Evolutionary conservation across 2,888 invertebrate genomes (phyloP).

Genomic region (Parascotia fuliginaria): DNA sequence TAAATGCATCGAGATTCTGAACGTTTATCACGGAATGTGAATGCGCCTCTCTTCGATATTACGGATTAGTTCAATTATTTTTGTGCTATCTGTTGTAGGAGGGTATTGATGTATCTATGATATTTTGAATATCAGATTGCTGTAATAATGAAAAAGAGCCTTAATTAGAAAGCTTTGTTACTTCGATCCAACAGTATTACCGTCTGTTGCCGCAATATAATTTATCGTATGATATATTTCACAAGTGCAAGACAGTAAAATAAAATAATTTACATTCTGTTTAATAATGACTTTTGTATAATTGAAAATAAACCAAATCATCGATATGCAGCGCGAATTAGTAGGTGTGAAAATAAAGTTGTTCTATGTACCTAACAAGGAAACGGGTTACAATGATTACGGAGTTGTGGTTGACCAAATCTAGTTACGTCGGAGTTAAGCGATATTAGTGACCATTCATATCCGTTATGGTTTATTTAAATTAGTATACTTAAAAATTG

Average conservation of each 20-base stretch:
- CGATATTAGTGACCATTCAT: constrained; percentile 20
- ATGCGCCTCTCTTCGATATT: constrained; percentile 31
- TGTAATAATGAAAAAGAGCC: too few relatives aligned
- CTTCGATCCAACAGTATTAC: too few relatives aligned
- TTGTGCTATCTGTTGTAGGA: too few relatives aligned
- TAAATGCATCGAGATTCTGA: constrained; percentile 64
- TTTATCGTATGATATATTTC: too few relatives aligned
- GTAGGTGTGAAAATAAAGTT: constrained; percentile 52
- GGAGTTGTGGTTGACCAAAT: constrained; percentile 48
- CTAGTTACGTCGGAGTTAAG: constrained; percentile 26
- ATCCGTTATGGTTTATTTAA: constrained; percentile 16
- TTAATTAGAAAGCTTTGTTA: too few relatives aligned
- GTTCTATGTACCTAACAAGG: constrained; percentile 47
- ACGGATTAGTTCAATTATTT: too few relatives aligned
- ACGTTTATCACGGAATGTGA: constrained; percentile 55
- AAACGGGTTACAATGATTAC: constrained; percentile 51
- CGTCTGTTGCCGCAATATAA: too few relatives aligned
- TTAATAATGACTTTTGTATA: neutral
- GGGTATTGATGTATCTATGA: too few relatives aligned
- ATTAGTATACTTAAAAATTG: constrained; percentile 11
- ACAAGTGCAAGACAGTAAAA: too few relatives aligned
- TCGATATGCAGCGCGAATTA: constrained; percentile 35
- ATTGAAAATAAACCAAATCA: constrained; percentile 15
- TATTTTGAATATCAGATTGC: too few relatives aligned
- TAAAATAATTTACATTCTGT: too few relatives aligned